These are phyloP conservation scores for Tiliqua scincoides DNA, from an alignment of 2,113 vertebrate genomes.

Conservation along the genomic window DNA sequence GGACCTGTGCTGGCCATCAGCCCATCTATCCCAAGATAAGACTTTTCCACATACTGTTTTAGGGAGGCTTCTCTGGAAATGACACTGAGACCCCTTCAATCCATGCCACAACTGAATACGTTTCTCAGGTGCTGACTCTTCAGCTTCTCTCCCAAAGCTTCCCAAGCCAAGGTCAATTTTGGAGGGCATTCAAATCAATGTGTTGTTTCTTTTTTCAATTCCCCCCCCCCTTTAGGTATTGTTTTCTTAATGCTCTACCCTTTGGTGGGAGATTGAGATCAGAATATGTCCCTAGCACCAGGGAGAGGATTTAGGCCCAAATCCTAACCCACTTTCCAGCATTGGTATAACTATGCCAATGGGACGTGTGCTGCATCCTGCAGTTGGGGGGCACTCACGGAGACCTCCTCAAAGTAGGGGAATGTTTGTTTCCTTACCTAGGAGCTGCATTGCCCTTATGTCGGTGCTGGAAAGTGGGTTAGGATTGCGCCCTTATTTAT, in stretches of 20 bases:
- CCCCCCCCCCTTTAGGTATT: too few relatives aligned
- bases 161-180: neutral
- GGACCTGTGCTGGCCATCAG: slow-evolving; percentile 31
- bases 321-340: too few relatives aligned
- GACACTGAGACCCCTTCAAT: neutral
- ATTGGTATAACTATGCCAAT: too few relatives aligned
- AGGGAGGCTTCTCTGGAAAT: neutral
- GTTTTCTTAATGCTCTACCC: neutral
- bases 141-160: neutral
- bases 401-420: too few relatives aligned
- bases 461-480: too few relatives aligned
- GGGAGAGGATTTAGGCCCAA: neutral
- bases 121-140: neutral
- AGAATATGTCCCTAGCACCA: neutral
- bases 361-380: too few relatives aligned
- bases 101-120: neutral
- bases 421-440: too few relatives aligned
- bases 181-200: neutral
- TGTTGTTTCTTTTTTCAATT: neutral
- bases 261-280: neutral
- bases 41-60: neutral
- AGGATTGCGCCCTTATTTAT: too few relatives aligned
- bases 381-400: too few relatives aligned
- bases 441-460: too few relatives aligned
- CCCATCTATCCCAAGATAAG: neutral